Conservation (phyloP, 2,797 vertebrate species). For the Syndactyla subalaris region DNA sequence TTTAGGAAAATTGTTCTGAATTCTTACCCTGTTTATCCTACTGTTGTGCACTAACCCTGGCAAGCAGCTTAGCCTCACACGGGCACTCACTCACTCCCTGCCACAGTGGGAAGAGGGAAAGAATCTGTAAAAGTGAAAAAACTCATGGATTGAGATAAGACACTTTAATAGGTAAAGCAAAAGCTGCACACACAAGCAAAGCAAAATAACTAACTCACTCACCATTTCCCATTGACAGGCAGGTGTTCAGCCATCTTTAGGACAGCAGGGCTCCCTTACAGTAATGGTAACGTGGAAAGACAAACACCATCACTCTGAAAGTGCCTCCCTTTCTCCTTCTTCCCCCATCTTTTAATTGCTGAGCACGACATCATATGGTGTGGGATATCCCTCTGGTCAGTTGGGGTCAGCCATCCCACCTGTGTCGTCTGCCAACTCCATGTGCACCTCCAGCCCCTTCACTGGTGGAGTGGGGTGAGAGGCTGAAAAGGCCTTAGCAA, state of each 20-base stretch:
- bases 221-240: accelerated
- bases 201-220: neutral
- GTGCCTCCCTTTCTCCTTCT: neutral
- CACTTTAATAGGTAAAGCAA: neutral
- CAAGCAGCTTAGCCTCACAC: neutral
- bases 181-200: neutral
- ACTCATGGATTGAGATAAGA: neutral
- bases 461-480: accelerated
- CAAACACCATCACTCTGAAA: neutral
- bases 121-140: neutral
- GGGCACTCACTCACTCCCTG: accelerated
- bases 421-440: neutral
- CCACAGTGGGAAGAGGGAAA: neutral
- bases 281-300: neutral
- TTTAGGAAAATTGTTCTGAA: neutral
- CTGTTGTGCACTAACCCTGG: neutral
- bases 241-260: neutral
- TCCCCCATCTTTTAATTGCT: neutral
- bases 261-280: neutral
- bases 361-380: accelerated
- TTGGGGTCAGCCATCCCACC: neutral
- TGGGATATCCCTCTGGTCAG: neutral
- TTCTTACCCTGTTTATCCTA: neutral
- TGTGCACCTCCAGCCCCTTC: neutral
- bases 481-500: neutral